Base-by-base conservation (phyloP, 2,797 vertebrate species). In the Pangasius djambal region DNA sequence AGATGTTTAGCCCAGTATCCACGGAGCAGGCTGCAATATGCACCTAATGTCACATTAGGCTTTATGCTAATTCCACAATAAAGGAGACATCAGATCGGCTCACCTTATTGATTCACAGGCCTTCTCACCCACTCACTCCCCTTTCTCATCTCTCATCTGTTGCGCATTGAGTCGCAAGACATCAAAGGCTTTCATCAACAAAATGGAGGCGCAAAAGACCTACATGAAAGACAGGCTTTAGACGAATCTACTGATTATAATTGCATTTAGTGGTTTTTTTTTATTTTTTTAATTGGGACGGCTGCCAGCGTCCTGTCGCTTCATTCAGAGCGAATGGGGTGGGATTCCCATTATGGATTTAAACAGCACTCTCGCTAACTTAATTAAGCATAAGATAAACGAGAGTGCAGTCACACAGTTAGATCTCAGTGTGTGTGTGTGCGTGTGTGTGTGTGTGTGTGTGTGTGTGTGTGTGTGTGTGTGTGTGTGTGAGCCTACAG, bases 221-320 rank as follows among this genome's bases (percentile, higher is more conserved):
- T 77, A 90, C 84, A 82, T 91, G 89, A 92, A 93, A 89, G 82
- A 85, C 87, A 28, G 82, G 92, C 91, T 90, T 89, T 86, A 88
- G 88, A 93, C 91, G 63, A 81, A 87, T 50, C 85, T 44, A n/a
- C 91, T 92, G 89, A 94, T 94, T 92, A 93, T 92, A 92, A 93
- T 92, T 93, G 88, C 89, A 86, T 94, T 93, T 91, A 88, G 90
- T 89, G 83, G 92, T 92, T 91, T 70, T 70, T 89, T 92, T 91
- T 91, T 70, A n/a, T 82, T 89, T 90, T 91, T 88, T 92, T 83
- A 90, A 91, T 92, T 88, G 93, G 91, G 92, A 88, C 87, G 86
- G 84, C 91, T 91, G 93, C 92, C 94, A 92, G 85, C 57, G 88
- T 70, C 63, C 67, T 44, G 65, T 85, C 81, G 88, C 82, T 69